Conservation (phyloP, 2,113 vertebrate species). For the Neolamprologus modestus region DNA sequence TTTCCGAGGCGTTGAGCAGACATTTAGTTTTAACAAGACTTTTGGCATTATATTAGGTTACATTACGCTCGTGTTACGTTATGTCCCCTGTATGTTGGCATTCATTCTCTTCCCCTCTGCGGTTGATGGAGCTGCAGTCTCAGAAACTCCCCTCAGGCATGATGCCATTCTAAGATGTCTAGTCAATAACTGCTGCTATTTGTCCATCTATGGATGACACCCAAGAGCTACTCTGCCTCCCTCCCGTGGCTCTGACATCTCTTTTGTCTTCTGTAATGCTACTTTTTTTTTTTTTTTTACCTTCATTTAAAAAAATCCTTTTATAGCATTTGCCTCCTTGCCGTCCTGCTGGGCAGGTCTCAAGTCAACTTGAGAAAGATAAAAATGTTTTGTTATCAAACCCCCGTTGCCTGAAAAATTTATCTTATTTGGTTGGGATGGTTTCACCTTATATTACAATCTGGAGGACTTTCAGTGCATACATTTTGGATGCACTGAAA, state of each 20-base stretch:
- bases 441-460: neutral
- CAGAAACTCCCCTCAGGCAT: neutral
- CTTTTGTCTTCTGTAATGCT: neutral
- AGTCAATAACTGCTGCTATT: slow-evolving; percentile 14
- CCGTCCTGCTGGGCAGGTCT: neutral
- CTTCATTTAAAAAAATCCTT: neutral
- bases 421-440: neutral
- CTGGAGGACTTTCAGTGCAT: neutral
- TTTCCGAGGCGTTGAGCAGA: neutral
- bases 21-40: neutral
- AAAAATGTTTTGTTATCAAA: neutral
- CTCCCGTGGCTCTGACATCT: neutral
- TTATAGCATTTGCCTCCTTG: neutral
- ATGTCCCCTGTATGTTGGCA: neutral
- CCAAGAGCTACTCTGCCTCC: neutral
- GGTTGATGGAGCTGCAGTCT: neutral
- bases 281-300: neutral
- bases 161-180: neutral
- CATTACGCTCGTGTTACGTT: neutral
- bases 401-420: neutral
- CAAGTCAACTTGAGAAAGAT: neutral
- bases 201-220: slow-evolving; percentile 2
- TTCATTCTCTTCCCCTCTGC: neutral
- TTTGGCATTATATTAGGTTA: neutral
- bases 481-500: neutral